Evolutionary conservation across 1,140 invertebrate genomes (phyloP).

Genomic region (Tetraneura akinire): DNA sequence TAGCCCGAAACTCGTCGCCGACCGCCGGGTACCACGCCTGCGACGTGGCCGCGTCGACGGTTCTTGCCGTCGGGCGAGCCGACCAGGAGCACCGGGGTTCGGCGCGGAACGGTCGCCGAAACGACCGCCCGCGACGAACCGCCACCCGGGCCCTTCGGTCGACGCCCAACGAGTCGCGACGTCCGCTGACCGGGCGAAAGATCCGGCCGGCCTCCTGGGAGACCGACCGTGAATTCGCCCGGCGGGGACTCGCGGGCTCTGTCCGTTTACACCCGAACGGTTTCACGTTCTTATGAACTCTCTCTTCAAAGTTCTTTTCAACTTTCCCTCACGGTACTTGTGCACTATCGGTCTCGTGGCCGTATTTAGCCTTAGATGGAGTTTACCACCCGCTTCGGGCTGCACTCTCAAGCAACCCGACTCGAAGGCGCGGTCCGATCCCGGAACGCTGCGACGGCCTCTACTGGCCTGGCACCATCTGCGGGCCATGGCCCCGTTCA

Average conservation of each 20-base stretch:
- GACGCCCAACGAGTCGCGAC: slow-evolving; percentile 10
- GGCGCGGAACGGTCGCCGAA: neutral
- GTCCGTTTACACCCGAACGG: slow-evolving; percentile 69
- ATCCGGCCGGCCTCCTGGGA: neutral
- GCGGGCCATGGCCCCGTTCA: slow-evolving; percentile 69
- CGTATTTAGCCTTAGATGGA: slow-evolving; percentile 86
- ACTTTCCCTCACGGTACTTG: slow-evolving; percentile 90
- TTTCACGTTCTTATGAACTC: slow-evolving; percentile 85
- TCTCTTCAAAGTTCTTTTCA: slow-evolving; percentile 89
- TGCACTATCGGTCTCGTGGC: slow-evolving; percentile 82
- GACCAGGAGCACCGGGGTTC: slow-evolving; percentile 51
- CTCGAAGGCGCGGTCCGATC: slow-evolving; percentile 69
- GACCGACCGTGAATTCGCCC: slow-evolving; percentile 22
- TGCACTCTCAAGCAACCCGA: slow-evolving; percentile 85
- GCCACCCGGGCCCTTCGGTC: slow-evolving; percentile 9
- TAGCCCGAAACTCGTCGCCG: slow-evolving; percentile 66
- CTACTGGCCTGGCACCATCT: slow-evolving; percentile 74
- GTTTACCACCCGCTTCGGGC: slow-evolving; percentile 81
- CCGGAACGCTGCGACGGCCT: slow-evolving; percentile 60
- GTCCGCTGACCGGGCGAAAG: neutral
- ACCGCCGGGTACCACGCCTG: slow-evolving; percentile 60
- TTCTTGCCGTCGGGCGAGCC: slow-evolving; percentile 58
- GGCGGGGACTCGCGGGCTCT: slow-evolving; percentile 29
- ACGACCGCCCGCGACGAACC: slow-evolving; percentile 13
- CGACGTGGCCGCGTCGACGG: slow-evolving; percentile 60